phyloP scores from a whole-genome alignment of 2,113 vertebrate species.

The Rousettus leschenaultii region DNA sequence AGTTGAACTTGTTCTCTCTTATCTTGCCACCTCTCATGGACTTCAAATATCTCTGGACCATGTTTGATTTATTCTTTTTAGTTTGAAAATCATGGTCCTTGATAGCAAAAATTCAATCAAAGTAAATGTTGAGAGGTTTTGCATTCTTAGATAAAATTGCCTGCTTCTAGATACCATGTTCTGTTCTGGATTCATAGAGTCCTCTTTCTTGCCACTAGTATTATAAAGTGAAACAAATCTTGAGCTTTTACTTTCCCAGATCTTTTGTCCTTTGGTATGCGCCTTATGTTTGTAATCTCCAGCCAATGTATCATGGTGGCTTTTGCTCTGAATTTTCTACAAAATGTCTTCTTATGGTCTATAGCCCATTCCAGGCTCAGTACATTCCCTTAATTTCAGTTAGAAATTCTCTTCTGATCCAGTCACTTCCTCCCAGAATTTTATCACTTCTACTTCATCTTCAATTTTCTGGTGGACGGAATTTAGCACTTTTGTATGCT shows the following conservation, averaged over 20 bases:
- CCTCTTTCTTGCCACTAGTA: background rate
- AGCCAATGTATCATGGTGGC: background rate
- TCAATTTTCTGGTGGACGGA: background rate
- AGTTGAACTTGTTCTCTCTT: background rate
- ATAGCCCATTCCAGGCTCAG: background rate
- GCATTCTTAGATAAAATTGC: background rate
- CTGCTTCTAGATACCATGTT: background rate
- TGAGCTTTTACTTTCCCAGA: background rate
- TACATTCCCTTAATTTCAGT: background rate
- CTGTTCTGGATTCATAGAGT: background rate
- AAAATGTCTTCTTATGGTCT: background rate
- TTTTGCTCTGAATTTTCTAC: background rate
- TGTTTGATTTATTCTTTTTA: conserved; percentile 36
- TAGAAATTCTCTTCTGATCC: background rate
- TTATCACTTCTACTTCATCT: background rate
- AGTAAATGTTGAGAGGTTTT: conserved; percentile 1
- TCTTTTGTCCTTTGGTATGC: background rate
- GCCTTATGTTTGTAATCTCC: background rate
- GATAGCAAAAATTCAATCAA: conserved; percentile 18
- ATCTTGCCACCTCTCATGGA: background rate
- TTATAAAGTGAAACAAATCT: conserved; percentile 22
- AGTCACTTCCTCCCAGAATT: background rate
- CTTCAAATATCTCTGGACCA: conserved; percentile 36
- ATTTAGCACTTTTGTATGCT: background rate
- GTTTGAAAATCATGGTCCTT: conserved; percentile 40